These are phyloP conservation scores for Paracentrotus lividus DNA, from an alignment of 53 echinoderm and acorn worm species.

Conservation along the genomic window DNA sequence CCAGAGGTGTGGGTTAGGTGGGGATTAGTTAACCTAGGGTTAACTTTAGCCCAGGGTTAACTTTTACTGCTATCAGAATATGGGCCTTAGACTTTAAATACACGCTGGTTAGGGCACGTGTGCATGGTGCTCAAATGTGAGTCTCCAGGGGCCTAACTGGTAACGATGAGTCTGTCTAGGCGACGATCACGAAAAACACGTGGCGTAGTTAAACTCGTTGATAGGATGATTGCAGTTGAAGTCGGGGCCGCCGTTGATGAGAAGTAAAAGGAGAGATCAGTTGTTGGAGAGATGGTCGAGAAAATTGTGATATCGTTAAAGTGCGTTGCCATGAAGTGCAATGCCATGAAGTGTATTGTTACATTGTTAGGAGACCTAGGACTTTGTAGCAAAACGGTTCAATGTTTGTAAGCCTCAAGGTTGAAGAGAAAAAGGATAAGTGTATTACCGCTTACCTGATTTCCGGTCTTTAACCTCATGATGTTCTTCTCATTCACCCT, in stretches of 20 bases:
- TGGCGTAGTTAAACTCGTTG: slow-evolving; percentile 59
- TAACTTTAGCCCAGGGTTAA: too few relatives aligned
- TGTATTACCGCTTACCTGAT: too few relatives aligned
- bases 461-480: too few relatives aligned
- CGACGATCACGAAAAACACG: slow-evolving; percentile 62
- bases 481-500: too few relatives aligned
- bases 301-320: not conserved
- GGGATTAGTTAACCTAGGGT: too few relatives aligned
- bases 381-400: not conserved
- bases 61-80: too few relatives aligned
- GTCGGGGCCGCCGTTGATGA: slow-evolving; percentile 73
- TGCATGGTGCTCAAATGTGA: slow-evolving; percentile 37
- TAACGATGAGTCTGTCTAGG: slow-evolving; percentile 70
- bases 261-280: not conserved
- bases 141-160: slow-evolving; percentile 74
- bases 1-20: too few relatives aligned
- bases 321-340: not conserved
- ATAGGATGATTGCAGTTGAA: slow-evolving; percentile 69
- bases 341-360: too few relatives aligned
- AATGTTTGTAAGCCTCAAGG: not conserved
- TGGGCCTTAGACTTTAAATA: not conserved
- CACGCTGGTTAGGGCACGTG: not conserved
- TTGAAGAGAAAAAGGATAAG: too few relatives aligned
- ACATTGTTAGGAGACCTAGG: not conserved
- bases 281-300: not conserved